phyloP scores from a whole-genome alignment of 2,113 vertebrate species.

The Megatriorchis doriae region DNA sequence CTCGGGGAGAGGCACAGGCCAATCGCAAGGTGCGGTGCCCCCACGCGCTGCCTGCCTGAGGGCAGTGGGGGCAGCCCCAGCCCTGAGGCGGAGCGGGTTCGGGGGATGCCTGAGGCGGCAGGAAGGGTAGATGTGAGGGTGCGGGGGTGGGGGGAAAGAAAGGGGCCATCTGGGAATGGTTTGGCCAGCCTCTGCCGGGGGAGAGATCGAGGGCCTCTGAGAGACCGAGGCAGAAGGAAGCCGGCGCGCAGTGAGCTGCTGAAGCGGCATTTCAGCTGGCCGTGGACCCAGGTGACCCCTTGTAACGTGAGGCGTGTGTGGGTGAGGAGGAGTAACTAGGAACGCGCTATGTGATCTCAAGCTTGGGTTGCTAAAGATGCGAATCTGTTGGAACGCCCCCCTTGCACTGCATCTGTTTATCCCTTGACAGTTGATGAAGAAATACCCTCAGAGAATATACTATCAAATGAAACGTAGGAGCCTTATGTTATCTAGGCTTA shows the following conservation, averaged over 20 bases:
- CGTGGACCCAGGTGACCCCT: fast-evolving
- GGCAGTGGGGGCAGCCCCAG: too few species aligned
- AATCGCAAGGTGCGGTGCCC: fast-evolving
- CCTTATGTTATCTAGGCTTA: neutral
- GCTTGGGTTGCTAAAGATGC: too few species aligned
- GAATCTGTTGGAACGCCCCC: neutral
- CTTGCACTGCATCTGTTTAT: neutral
- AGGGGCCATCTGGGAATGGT: too few species aligned
- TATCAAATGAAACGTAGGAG: neutral
- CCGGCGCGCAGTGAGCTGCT: fast-evolving
- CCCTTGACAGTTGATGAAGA: neutral
- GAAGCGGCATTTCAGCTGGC: fast-evolving
- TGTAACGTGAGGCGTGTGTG: fast-evolving
- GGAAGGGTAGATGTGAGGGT: neutral
- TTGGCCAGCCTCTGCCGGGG: neutral
- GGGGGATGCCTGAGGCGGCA: fast-evolving
- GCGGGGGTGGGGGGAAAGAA: too few species aligned
- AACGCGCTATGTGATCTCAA: fast-evolving
- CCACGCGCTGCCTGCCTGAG: fast-evolving
- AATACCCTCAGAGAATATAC: neutral
- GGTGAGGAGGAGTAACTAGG: too few species aligned
- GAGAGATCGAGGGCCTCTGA: fast-evolving
- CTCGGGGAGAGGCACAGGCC: fast-evolving
- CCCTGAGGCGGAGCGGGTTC: fast-evolving
- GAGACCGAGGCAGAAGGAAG: too few species aligned